Conservation (phyloP, 1,140 invertebrate species). For the Drosophila quadrilineata region DNA sequence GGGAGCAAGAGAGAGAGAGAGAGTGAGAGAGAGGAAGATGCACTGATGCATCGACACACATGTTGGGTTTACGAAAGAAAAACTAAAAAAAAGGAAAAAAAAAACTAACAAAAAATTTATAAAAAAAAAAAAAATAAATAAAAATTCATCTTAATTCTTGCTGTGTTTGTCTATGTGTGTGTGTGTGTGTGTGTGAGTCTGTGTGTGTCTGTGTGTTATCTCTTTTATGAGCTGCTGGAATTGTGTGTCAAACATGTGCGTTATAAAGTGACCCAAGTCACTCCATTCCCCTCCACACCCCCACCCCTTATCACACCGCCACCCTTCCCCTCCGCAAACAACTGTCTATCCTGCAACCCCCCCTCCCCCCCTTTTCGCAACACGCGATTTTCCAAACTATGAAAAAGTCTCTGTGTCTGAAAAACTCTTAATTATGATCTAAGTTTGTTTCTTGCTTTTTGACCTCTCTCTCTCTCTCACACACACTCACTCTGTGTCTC, state of each 20-base stretch:
- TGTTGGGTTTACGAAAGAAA: slow-evolving; percentile 9
- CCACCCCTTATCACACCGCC: not conserved
- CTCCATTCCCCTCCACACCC: not conserved
- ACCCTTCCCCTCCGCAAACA: not conserved
- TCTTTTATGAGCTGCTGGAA: not conserved
- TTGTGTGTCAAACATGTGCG: slow-evolving; percentile 38
- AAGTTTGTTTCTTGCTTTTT: slow-evolving; percentile 9
- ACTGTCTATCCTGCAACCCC: slow-evolving; percentile 35
- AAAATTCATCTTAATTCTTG: slow-evolving; percentile 20
- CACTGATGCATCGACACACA: not conserved
- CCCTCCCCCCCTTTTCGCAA: too few species aligned
- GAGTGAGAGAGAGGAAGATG: not conserved
- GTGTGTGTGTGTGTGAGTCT: too few species aligned
- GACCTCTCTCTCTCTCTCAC: too few species aligned
- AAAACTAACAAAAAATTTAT: too few species aligned
- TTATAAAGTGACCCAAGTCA: not conserved
- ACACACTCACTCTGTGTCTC: too few species aligned
- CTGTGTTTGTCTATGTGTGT: not conserved
- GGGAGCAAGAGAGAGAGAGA: not conserved
- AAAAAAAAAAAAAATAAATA: not conserved
- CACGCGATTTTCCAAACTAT: too few species aligned
- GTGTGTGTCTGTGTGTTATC: not conserved
- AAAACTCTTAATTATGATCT: slow-evolving; percentile 38
- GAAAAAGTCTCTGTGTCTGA: too few species aligned
- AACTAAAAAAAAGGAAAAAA: not conserved